phyloP scores from a whole-genome alignment of 2,888 invertebrate genomes.

The Kuschelorhynchus macadamiae region DNA sequence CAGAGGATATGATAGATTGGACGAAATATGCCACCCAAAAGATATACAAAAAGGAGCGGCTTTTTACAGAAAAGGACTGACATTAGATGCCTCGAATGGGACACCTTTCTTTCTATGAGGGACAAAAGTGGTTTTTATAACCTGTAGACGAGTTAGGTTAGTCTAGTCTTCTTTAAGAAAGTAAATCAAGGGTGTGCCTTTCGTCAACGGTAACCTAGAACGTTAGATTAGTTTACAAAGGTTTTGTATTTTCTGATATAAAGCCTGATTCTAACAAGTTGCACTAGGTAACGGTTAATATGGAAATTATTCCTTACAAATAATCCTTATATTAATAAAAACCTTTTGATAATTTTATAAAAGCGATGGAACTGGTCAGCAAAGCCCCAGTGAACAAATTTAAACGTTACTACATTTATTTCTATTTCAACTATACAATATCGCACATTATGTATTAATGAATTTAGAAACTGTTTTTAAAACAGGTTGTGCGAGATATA shows the following conservation, averaged over 20 bases:
- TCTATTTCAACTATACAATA: no score
- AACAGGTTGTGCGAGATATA: no score
- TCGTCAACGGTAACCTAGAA: constrained; percentile 27
- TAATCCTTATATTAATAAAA: not conserved
- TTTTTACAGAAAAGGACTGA: constrained; percentile 21
- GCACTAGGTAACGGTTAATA: constrained; percentile 39
- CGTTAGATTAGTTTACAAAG: constrained; percentile 26
- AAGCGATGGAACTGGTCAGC: not conserved
- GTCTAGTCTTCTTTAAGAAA: constrained; percentile 27
- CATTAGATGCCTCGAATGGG: constrained; percentile 24
- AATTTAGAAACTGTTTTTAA: no score
- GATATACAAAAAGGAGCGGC: constrained; percentile 28
- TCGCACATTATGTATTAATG: no score
- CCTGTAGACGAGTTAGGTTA: constrained; percentile 36
- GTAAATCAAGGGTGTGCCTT: constrained; percentile 27
- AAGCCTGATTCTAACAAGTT: constrained; percentile 30
- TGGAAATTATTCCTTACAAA: constrained; percentile 28
- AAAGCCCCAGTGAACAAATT: no score
- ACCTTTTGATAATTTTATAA: not conserved
- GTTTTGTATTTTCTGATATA: constrained; percentile 20
- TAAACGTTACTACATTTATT: no score
- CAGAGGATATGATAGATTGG: constrained; percentile 20
- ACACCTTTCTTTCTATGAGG: constrained; percentile 28
- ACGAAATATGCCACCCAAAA: constrained; percentile 17
- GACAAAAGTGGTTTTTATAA: constrained; percentile 36